phyloP scores from a whole-genome alignment of 2,888 invertebrate species.

The Reticulitermes lucifugus region DNA sequence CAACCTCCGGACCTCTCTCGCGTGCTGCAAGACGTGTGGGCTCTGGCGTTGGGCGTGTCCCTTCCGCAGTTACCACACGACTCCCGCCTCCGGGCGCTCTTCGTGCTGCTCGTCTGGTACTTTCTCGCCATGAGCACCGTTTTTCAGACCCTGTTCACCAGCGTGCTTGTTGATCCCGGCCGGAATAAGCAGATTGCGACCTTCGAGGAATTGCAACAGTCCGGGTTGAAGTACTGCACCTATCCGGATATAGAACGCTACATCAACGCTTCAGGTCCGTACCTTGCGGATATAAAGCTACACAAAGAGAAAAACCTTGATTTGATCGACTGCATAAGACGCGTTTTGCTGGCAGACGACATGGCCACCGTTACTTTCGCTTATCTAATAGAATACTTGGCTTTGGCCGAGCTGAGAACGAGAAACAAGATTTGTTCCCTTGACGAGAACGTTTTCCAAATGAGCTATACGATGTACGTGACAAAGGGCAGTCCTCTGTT shows the following conservation, averaged over 20 bases:
- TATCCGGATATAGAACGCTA: background rate
- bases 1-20: background rate
- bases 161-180: slow-evolving; percentile 9
- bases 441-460: background rate
- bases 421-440: background rate
- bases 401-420: background rate
- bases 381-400: background rate
- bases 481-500: background rate
- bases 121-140: background rate
- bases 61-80: background rate
- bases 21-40: background rate
- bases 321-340: background rate
- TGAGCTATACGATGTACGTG: background rate
- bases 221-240: background rate
- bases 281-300: background rate
- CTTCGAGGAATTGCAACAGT: background rate
- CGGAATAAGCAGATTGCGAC: background rate
- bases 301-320: background rate
- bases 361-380: background rate
- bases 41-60: background rate
- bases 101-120: background rate
- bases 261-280: background rate
- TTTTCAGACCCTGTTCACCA: slow-evolving; percentile 15
- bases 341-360: background rate
- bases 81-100: background rate